These are phyloP conservation scores for Mirza zaza DNA, from an alignment of 2,113 vertebrate species.

Conservation along the genomic window DNA sequence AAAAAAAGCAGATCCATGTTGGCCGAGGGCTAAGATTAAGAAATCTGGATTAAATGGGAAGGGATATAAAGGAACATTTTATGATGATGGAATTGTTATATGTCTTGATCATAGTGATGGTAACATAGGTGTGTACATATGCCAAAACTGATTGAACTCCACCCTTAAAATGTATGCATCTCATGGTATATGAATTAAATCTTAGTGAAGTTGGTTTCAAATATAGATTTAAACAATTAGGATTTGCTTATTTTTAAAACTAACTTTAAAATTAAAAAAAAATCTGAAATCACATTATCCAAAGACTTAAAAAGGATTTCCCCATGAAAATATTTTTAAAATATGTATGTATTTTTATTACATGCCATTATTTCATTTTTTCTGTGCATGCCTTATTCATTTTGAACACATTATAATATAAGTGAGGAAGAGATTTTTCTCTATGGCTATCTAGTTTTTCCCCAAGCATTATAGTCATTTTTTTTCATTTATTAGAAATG, in stretches of 20 bases:
- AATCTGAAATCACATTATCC: not conserved
- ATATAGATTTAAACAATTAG: not conserved
- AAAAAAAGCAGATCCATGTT: not conserved
- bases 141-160: not conserved
- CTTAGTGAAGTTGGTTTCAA: not conserved
- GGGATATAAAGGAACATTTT: not conserved
- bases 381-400: not conserved
- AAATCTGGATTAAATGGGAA: not conserved
- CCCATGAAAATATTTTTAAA: not conserved
- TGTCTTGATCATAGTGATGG: not conserved
- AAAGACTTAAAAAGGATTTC: not conserved
- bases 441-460: not conserved
- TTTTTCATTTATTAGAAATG: not conserved
- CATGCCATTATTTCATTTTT: not conserved
- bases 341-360: not conserved
- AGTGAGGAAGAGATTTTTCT: not conserved
- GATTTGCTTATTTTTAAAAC: not conserved
- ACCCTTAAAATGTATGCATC: not conserved
- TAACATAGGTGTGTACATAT: not conserved
- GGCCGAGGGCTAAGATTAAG: too few relatives aligned
- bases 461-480: not conserved
- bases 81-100: not conserved
- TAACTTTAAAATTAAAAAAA: not conserved
- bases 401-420: not conserved
- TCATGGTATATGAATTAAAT: not conserved